Percentiles rank a stretch among this genome's conserved stretches.
Evolutionary conservation across 2,113 vertebrate species (phyloP).

Genomic region (Leucosticte australis): DNA sequence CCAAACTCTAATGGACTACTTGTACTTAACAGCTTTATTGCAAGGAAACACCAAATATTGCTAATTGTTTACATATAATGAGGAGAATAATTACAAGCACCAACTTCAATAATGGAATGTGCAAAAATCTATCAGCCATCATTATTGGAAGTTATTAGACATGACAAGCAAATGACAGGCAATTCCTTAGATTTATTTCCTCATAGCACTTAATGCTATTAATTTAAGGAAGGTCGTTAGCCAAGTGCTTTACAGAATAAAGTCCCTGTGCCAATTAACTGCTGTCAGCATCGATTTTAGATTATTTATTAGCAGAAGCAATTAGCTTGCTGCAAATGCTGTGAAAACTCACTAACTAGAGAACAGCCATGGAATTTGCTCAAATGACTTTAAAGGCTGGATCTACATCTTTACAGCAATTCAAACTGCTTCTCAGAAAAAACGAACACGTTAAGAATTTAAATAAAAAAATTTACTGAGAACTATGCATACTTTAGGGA

Average conservation of each 20-base stretch:
- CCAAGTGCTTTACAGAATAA: slow-evolving; percentile 92
- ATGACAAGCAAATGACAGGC: slow-evolving; percentile 99
- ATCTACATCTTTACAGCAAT: slow-evolving; percentile 55
- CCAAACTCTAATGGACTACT: slow-evolving; percentile 69
- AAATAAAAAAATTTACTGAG: slow-evolving; percentile 70
- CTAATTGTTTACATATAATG: slow-evolving; percentile 98
- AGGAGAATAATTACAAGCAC: slow-evolving; percentile 99
- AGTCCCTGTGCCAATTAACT: slow-evolving; percentile 92
- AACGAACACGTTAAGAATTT: slow-evolving; percentile 66
- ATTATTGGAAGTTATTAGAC: slow-evolving; percentile 99
- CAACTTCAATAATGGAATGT: slow-evolving; percentile 99
- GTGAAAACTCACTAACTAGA: slow-evolving; percentile 79
- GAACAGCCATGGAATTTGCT: slow-evolving; percentile 76
- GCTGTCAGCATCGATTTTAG: slow-evolving; percentile 89
- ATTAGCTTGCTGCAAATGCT: slow-evolving; percentile 83
- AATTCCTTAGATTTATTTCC: slow-evolving; percentile 99
- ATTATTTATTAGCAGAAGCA: slow-evolving; percentile 91
- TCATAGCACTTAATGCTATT: slow-evolving; percentile 93
- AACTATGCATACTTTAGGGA: slow-evolving; percentile 64
- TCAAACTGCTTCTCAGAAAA: slow-evolving; percentile 64
- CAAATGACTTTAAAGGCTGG: slow-evolving; percentile 74
- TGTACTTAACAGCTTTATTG: slow-evolving; percentile 84
- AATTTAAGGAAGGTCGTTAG: slow-evolving; percentile 97
- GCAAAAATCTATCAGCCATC: slow-evolving; percentile 99
- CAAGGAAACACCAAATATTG: slow-evolving; percentile 87